phyloP scores from a whole-genome alignment of 2,113 vertebrate species.

The Burhinus oedicnemus region DNA sequence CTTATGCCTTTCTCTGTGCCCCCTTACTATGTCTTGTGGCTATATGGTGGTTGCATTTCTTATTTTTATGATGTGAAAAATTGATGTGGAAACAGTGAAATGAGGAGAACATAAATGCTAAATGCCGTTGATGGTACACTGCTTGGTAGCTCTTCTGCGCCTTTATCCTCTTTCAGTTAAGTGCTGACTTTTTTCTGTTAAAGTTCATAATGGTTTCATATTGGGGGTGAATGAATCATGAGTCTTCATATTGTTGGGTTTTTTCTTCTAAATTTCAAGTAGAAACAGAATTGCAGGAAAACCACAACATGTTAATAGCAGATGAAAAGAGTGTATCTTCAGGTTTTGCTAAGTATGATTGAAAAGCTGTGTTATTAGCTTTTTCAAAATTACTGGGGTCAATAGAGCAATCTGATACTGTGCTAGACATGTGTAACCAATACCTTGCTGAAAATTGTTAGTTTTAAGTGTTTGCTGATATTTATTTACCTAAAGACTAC shows the following conservation, averaged over 20 bases:
- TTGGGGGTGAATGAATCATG: not conserved
- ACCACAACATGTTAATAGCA: not conserved
- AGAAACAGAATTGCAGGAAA: not conserved
- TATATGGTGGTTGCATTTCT: not conserved
- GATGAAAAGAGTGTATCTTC: not conserved
- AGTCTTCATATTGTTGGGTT: not conserved
- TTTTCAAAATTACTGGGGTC: not conserved
- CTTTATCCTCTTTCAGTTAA: not conserved
- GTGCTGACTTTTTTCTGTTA: not conserved
- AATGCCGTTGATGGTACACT: not conserved
- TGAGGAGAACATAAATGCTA: not conserved
- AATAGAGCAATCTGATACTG: not conserved
- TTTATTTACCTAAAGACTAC: not conserved
- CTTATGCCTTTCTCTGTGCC: not conserved
- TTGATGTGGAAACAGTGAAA: not conserved
- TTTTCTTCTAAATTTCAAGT: not conserved
- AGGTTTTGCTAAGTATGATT: not conserved
- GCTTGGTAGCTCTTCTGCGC: not conserved
- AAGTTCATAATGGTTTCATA: not conserved
- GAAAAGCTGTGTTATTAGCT: not conserved
- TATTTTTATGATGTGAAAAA: not conserved
- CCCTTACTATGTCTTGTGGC: not conserved
- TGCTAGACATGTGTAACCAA: not conserved
- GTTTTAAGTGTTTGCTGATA: not conserved
- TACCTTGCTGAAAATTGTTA: not conserved